phyloP scores from a whole-genome alignment of 2,113 vertebrate genomes.

The Spermophilus dauricus region DNA sequence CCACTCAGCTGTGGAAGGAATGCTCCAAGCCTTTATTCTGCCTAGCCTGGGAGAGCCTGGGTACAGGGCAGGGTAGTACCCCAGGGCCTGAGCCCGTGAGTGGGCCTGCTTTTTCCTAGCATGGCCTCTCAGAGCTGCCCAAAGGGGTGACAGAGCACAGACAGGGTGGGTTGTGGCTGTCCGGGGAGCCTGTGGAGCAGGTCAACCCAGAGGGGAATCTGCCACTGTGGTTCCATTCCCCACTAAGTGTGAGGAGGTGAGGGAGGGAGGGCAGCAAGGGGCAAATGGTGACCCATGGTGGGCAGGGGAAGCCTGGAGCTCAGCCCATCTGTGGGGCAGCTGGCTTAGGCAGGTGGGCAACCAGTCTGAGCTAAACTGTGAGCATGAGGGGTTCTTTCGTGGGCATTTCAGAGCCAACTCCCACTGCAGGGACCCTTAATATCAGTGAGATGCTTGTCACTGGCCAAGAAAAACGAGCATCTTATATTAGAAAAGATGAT shows the following conservation, averaged over 20 bases:
- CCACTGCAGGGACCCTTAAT: neutral
- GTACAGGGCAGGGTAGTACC: neutral
- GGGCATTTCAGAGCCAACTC: neutral
- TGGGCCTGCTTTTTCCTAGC: neutral
- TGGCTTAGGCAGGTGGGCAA: neutral
- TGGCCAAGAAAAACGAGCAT: neutral
- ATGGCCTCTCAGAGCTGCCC: neutral
- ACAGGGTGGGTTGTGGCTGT: neutral
- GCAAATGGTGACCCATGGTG: neutral
- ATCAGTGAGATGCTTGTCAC: neutral
- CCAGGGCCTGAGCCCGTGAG: neutral
- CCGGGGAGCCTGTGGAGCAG: neutral
- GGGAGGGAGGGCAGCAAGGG: neutral
- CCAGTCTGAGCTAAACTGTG: neutral
- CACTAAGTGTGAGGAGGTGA: neutral
- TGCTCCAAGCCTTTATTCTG: neutral
- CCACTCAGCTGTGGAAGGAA: neutral
- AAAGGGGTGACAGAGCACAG: neutral
- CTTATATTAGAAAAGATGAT: neutral
- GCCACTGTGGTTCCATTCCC: neutral
- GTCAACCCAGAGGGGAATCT: neutral
- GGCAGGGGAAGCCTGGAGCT: conserved; percentile 14
- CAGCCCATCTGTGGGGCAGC: neutral
- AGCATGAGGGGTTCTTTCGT: neutral
- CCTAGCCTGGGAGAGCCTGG: neutral